Percentiles rank a stretch among this genome's conserved stretches.
Evolutionary conservation across 2,797 vertebrate species (phyloP).

Genomic region (Anas bernieri): DNA sequence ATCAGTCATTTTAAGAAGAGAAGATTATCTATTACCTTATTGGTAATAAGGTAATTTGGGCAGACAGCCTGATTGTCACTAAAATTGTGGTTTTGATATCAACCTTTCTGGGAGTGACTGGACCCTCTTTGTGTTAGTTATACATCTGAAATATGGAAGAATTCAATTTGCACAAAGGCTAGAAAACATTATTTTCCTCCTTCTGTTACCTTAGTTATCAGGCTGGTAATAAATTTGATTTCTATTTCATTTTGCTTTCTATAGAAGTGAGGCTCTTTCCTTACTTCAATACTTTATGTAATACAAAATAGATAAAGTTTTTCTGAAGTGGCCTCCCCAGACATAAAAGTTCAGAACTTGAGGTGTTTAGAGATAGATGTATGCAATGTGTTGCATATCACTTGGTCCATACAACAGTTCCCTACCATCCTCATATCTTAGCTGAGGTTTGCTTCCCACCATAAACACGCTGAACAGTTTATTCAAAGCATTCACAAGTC

Average conservation of each 20-base stretch:
- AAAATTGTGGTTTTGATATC: background rate
- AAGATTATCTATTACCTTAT: background rate
- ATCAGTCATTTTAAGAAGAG: background rate
- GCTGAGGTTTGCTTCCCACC: background rate
- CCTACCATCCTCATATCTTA: background rate
- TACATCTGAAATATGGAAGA: background rate
- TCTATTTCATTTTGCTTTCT: conserved; percentile 4
- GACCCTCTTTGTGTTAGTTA: background rate
- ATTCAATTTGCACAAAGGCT: background rate
- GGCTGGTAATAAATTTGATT: background rate
- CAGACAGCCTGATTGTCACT: background rate
- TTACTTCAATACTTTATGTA: background rate
- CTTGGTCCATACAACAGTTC: background rate
- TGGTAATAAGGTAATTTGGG: background rate
- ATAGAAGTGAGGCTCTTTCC: background rate
- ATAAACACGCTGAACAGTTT: background rate
- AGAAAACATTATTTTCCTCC: background rate
- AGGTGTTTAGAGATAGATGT: background rate
- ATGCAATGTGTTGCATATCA: background rate
- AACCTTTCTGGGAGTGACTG: background rate
- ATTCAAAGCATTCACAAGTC: background rate
- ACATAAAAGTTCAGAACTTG: background rate
- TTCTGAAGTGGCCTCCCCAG: background rate
- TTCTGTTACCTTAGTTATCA: background rate
- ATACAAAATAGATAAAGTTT: background rate